These are phyloP conservation scores for Pelecanoides urinatrix DNA, from an alignment of 2,113 vertebrate genomes.

Conservation along the genomic window DNA sequence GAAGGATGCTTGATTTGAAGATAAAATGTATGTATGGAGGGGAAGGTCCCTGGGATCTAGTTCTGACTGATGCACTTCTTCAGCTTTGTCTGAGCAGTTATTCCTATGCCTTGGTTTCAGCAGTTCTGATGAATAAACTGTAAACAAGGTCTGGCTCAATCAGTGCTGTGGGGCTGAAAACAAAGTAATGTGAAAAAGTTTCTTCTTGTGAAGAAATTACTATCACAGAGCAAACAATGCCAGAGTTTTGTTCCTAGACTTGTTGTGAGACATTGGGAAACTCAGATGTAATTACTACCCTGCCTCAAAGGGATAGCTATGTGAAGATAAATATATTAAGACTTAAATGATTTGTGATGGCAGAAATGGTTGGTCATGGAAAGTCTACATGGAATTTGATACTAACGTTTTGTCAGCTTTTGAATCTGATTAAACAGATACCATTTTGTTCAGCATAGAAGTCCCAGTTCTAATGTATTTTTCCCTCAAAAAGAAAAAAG, in stretches of 20 bases:
- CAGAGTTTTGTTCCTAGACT: conserved; percentile 25
- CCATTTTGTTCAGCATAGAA: neutral
- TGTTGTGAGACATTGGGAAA: neutral
- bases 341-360: neutral
- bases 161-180: neutral
- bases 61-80: neutral
- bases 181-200: neutral
- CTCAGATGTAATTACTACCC: neutral
- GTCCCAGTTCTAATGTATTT: neutral
- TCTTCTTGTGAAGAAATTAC: neutral
- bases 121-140: neutral
- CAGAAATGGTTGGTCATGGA: neutral
- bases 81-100: neutral
- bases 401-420: neutral
- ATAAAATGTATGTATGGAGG: neutral
- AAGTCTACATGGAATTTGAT: neutral
- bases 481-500: neutral
- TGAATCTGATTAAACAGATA: neutral
- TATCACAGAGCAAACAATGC: neutral
- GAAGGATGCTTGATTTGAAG: neutral
- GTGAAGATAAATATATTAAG: conserved; percentile 20
- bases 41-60: neutral
- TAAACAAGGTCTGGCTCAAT: conserved; percentile 10
- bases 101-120: neutral
- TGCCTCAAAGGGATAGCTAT: neutral